Conservation (phyloP, 2,888 invertebrate genomes). For the Scrobipalpa atriplicella region DNA sequence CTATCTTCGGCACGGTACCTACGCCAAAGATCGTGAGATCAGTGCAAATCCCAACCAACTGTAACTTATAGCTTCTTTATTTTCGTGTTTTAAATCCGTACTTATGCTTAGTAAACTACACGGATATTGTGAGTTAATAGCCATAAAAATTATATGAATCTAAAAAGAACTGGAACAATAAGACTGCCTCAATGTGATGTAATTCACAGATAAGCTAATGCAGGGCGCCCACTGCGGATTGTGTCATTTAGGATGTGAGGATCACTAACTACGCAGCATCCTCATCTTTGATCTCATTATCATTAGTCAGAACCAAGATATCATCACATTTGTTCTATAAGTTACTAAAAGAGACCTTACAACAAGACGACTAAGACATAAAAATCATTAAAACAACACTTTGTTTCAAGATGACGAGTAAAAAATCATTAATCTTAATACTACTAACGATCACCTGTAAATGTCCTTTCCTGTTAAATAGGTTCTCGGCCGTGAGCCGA, state of each 20-base stretch:
- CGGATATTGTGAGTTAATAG: too few species aligned
- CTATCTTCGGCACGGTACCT: too few species aligned
- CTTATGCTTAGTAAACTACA: too few species aligned
- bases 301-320: background rate
- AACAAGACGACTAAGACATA: background rate
- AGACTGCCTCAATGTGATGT: slow-evolving; percentile 20
- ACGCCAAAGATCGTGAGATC: too few species aligned
- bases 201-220: slow-evolving; percentile 21
- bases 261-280: slow-evolving; percentile 12
- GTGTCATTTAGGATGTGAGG: slow-evolving; percentile 23
- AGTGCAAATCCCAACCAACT: too few species aligned
- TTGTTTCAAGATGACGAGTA: background rate
- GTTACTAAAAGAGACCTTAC: background rate
- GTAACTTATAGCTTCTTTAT: too few species aligned
- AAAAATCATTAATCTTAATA: slow-evolving; percentile 19
- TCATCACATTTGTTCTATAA: background rate
- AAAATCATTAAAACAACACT: background rate
- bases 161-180: slow-evolving; percentile 5
- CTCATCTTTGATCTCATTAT: slow-evolving; percentile 10
- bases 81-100: too few species aligned
- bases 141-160: too few species aligned
- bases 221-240: slow-evolving; percentile 21
- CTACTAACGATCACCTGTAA: background rate
- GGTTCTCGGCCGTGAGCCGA: slow-evolving; percentile 18
- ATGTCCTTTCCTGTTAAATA: background rate